These are phyloP conservation scores for Drosophila aff. DNA, from an alignment of 1,140 invertebrate species.

Conservation along the genomic window DNA sequence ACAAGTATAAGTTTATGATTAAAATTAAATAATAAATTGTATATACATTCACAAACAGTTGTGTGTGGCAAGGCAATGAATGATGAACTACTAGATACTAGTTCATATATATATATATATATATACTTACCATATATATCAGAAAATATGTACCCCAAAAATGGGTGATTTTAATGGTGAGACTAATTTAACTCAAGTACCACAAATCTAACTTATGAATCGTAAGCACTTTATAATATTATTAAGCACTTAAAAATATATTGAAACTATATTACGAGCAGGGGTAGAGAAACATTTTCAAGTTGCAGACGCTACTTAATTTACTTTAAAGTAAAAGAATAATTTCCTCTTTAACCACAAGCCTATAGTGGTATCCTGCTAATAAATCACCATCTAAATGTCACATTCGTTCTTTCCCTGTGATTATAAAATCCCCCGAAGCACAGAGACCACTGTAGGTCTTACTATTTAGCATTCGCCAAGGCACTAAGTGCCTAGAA, in stretches of 20 bases:
- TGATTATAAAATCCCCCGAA: background rate
- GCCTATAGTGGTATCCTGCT: background rate
- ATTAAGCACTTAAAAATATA: background rate
- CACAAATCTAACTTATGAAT: background rate
- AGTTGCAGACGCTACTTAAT: background rate
- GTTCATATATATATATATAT: background rate
- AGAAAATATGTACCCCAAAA: background rate
- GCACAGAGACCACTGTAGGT: background rate
- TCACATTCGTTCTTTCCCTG: background rate
- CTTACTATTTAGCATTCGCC: constrained; percentile 4
- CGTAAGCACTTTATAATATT: background rate
- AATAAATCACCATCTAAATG: background rate
- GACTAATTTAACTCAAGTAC: background rate
- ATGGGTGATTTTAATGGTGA: background rate
- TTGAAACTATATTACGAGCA: background rate
- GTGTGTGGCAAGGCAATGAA: background rate
- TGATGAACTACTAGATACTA: background rate
- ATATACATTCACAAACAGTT: background rate
- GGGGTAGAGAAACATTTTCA: background rate
- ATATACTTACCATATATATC: background rate
- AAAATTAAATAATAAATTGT: background rate
- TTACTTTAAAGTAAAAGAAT: background rate
- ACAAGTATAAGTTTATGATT: background rate
- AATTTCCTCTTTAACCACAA: background rate
- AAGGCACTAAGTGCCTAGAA: constrained; percentile 10